phyloP scores from a whole-genome alignment of 2,888 invertebrate genomes.

The Caenorhabditis angaria region DNA sequence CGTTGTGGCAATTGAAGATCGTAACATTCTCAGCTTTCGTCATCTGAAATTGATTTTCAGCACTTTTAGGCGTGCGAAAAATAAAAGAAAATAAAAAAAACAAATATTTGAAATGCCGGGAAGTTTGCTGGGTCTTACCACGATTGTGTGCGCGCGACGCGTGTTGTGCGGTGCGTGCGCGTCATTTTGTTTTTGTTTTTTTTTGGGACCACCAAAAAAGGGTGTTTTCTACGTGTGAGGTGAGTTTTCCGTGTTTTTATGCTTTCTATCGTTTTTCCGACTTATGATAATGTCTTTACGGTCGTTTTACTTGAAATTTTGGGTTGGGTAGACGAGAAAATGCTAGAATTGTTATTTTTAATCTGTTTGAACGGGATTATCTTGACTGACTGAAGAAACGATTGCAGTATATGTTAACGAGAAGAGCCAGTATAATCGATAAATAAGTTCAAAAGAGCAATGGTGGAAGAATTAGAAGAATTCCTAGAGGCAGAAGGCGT shows the following conservation, averaged over 20 bases:
- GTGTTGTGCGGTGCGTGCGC: slow-evolving; percentile 18
- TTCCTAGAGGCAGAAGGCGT: no score
- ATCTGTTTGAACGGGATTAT: background rate
- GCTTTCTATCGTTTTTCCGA: slow-evolving; percentile 5
- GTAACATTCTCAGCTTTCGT: background rate
- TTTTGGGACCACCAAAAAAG: slow-evolving; percentile 22
- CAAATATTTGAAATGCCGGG: background rate
- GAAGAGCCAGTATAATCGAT: no score
- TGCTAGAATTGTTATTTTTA: background rate
- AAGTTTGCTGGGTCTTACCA: slow-evolving; percentile 16
- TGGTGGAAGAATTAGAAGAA: no score
- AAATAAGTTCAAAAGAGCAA: no score
- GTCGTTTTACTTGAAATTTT: background rate
- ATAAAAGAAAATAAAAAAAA: no score
- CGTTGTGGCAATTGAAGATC: background rate
- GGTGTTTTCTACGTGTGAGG: slow-evolving; percentile 21
- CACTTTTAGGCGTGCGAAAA: no score
- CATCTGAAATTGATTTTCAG: background rate
- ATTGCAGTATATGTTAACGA: no score
- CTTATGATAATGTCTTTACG: background rate
- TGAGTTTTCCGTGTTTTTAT: slow-evolving; percentile 17
- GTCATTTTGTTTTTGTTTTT: slow-evolving; percentile 5
- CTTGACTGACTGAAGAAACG: no score
- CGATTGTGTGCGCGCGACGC: slow-evolving; percentile 20
- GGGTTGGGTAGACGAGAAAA: background rate